phyloP scores from a whole-genome alignment of 2,888 invertebrate genomes.

The Brachyopa scutellaris region DNA sequence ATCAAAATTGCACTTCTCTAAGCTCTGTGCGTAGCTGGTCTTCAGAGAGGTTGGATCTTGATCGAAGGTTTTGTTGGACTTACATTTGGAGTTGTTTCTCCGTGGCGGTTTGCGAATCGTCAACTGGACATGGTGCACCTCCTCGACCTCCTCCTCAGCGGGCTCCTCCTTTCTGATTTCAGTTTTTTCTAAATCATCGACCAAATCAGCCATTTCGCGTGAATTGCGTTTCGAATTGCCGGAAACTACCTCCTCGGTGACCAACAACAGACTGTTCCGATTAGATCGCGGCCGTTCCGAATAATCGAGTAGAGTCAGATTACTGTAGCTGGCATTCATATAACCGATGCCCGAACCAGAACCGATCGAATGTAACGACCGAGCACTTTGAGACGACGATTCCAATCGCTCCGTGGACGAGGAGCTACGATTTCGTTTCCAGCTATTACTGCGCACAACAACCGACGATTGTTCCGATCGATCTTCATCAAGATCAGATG shows the following conservation, averaged over 20 bases:
- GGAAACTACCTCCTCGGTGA: conserved; percentile 26
- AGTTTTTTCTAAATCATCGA: conserved; percentile 18
- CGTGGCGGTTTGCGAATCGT: conserved; percentile 77
- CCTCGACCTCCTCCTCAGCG: conserved; percentile 27
- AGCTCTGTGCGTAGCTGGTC: conserved; percentile 80
- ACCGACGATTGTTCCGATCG: conserved; percentile 47
- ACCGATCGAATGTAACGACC: conserved; percentile 54
- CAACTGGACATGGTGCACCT: conserved; percentile 77
- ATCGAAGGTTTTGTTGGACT: conserved; percentile 79
- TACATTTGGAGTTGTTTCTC: conserved; percentile 20
- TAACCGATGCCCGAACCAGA: conserved; percentile 75
- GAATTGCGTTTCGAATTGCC: conserved; percentile 56
- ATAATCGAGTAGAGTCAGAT: conserved; percentile 85
- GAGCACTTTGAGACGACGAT: conserved; percentile 30
- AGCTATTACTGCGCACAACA: conserved; percentile 77
- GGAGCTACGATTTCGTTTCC: conserved; percentile 75
- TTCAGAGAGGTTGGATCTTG: conserved; percentile 81
- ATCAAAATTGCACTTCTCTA: conserved; percentile 81
- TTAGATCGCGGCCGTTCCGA: conserved; percentile 79
- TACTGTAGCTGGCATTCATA: conserved; percentile 85
- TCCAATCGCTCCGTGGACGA: conserved; percentile 45
- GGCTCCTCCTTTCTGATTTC: conserved; percentile 57
- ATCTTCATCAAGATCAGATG: conserved; percentile 68
- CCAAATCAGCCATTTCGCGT: conserved; percentile 46
- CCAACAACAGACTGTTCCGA: conserved; percentile 48